These are phyloP conservation scores for pig (Sus scrofa) DNA, from an alignment of 2,113 vertebrate species.

Conservation along the genomic window DNA sequence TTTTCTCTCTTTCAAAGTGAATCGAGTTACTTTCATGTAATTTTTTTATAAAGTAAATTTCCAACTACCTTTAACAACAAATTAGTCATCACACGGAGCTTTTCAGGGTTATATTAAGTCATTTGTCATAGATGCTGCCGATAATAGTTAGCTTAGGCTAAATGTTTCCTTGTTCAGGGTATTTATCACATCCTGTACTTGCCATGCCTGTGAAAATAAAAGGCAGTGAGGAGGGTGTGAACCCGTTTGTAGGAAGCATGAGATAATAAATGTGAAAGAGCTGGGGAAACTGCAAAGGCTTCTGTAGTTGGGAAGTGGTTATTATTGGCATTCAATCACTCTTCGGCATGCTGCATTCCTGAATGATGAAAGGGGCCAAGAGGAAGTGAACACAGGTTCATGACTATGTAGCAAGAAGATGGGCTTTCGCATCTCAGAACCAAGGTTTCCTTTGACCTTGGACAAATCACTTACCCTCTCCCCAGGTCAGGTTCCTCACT, in stretches of 20 bases:
- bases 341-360: neutral
- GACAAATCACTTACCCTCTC: neutral
- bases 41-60: conserved; percentile 78
- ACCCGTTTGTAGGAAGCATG: neutral
- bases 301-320: neutral
- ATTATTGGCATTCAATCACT: neutral
- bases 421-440: neutral
- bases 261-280: neutral
- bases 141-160: conserved; percentile 73
- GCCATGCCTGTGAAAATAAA: conserved; percentile 58
- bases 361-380: neutral
- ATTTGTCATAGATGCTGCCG: conserved; percentile 72
- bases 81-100: conserved; percentile 74
- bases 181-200: conserved; percentile 79
- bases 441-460: neutral
- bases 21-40: conserved; percentile 51
- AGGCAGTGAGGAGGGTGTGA: conserved; percentile 40
- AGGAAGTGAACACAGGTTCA: rapidly evolving
- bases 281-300: neutral
- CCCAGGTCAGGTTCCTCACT: neutral
- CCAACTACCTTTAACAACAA: conserved; percentile 72
- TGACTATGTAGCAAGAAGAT: too few species aligned
- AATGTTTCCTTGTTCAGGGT: conserved; percentile 72
- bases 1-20: conserved; percentile 56
- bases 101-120: conserved; percentile 60